Conservation (phyloP, 92 coral and sea anemone genomes). For the Epizoanthus rinbou region DNA sequence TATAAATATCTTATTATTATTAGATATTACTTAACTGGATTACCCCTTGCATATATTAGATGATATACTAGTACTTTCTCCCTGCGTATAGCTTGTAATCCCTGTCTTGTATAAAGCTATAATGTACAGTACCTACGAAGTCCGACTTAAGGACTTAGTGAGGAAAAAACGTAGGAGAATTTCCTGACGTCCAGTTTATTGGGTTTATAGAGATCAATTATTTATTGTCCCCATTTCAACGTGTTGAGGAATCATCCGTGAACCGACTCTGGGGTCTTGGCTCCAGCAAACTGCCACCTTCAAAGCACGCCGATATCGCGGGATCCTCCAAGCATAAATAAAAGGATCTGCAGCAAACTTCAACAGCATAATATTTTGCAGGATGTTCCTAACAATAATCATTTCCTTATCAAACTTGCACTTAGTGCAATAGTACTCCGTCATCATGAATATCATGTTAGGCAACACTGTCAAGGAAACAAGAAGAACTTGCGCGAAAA, state of each 20-base stretch:
- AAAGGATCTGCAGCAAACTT: conserved; percentile 38
- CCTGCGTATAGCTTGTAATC: too few relatives aligned
- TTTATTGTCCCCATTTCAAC: not conserved
- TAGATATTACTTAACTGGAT: too few relatives aligned
- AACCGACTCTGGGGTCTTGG: not conserved
- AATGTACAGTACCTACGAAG: too few relatives aligned
- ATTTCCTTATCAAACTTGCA: conserved; percentile 23
- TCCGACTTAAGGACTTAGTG: too few relatives aligned
- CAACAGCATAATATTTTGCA: conserved; percentile 19
- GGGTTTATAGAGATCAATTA: not conserved
- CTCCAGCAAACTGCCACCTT: conserved; percentile 16
- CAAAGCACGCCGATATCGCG: conserved; percentile 18
- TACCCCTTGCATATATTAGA: too few relatives aligned
- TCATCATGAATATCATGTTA: conserved; percentile 27
- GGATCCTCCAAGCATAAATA: conserved; percentile 36
- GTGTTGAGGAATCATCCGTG: not conserved
- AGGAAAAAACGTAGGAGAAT: too few relatives aligned
- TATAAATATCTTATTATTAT: too few relatives aligned
- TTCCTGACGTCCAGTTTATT: too few relatives aligned
- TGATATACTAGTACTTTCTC: too few relatives aligned
- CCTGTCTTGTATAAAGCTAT: too few relatives aligned
- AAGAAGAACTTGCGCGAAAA: conserved; percentile 25
- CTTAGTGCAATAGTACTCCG: conserved; percentile 24
- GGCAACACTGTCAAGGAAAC: conserved; percentile 27
- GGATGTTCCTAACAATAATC: conserved; percentile 18